A percentile compares a stretch with the other conserved stretches of the same genome.
phyloP scores from a whole-genome alignment of 2,797 vertebrate species.

The Melanotaenia nigrans region DNA sequence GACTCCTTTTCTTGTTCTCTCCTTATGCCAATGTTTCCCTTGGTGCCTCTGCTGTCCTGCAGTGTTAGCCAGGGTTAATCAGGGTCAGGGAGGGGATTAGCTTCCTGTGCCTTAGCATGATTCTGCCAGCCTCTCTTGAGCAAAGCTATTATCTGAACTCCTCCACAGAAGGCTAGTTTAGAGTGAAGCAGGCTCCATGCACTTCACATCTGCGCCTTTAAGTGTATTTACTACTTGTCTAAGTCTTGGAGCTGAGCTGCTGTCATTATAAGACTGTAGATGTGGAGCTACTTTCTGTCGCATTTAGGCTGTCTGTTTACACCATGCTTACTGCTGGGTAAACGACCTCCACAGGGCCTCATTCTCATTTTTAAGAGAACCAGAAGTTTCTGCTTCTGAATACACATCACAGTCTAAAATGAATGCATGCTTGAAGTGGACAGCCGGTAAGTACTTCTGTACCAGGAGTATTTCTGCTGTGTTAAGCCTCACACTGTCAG shows the following conservation, averaged over 20 bases:
- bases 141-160: slow-evolving; percentile 57
- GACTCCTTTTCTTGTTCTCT: slow-evolving; percentile 19
- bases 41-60: slow-evolving; percentile 47
- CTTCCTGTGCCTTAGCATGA: slow-evolving; percentile 61
- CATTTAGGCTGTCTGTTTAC: slow-evolving; percentile 24
- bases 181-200: slow-evolving; percentile 22
- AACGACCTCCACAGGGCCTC: neutral
- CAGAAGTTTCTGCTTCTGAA: slow-evolving; percentile 24
- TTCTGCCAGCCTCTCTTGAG: slow-evolving; percentile 55
- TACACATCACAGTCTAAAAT: slow-evolving; percentile 3
- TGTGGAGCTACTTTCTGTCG: slow-evolving; percentile 20
- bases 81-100: slow-evolving; percentile 77
- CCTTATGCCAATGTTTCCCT: slow-evolving; percentile 20
- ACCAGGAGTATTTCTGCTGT: slow-evolving; percentile 39
- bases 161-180: slow-evolving; percentile 33
- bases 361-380: slow-evolving; percentile 16
- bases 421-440: slow-evolving; percentile 7
- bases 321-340: slow-evolving; percentile 13
- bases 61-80: slow-evolving; percentile 70
- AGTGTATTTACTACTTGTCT: slow-evolving; percentile 24
- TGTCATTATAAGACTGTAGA: slow-evolving; percentile 27
- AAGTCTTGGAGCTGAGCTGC: slow-evolving; percentile 4
- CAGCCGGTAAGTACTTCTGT: slow-evolving; percentile 15
- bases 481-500: slow-evolving; percentile 59
- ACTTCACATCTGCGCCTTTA: slow-evolving; percentile 17